These are phyloP conservation scores for Zosterops lateralis DNA, from an alignment of 2,113 vertebrate genomes.

Conservation along the genomic window DNA sequence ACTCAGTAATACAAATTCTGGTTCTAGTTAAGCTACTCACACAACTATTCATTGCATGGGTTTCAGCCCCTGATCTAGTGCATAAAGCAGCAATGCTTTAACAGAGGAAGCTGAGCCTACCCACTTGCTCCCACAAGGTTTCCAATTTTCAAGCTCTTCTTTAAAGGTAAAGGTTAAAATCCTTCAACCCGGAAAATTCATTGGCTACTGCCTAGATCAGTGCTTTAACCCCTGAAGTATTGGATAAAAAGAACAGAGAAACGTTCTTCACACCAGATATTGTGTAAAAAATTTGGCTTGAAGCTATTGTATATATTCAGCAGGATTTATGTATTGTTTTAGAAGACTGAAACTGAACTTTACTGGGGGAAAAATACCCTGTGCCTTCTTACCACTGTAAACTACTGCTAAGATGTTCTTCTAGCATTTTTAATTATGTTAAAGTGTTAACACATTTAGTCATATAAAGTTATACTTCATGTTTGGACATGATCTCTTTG, in stretches of 20 bases:
- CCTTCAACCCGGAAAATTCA: neutral
- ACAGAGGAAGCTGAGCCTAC: neutral
- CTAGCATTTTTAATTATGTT: neutral
- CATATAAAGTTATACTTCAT: neutral
- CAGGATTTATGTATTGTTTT: neutral
- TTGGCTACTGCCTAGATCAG: neutral
- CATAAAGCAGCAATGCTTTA: neutral
- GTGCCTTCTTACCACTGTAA: neutral
- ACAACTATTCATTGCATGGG: neutral
- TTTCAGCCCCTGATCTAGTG: neutral
- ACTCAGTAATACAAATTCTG: neutral
- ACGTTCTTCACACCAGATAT: neutral
- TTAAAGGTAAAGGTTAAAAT: neutral
- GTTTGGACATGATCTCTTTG: neutral
- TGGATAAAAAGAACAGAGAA: neutral
- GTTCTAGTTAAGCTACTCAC: neutral
- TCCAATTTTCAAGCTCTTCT: neutral
- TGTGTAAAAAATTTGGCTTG: neutral
- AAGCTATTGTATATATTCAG: neutral
- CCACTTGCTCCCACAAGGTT: neutral
- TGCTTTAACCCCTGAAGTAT: neutral
- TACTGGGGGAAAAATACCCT: fast-evolving
- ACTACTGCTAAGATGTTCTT: neutral
- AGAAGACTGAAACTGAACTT: neutral
- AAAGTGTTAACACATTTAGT: neutral